A percentile compares a stretch with the other conserved stretches of the same genome.
Conservation (phyloP, 1,140 invertebrate species). For the Drosophila malerkotliana region DNA sequence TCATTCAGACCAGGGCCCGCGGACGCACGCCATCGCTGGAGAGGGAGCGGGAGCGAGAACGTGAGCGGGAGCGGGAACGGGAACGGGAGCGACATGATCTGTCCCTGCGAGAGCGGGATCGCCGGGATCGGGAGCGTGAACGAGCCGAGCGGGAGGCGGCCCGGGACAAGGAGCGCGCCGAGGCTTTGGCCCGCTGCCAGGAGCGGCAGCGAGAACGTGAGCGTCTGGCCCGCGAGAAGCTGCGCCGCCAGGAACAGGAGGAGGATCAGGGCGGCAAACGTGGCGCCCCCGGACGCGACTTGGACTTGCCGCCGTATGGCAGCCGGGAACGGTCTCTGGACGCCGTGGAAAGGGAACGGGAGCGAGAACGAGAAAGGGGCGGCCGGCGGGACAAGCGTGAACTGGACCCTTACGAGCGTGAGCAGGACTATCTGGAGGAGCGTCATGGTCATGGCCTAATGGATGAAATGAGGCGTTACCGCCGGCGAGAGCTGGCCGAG, state of each 20-base stretch:
- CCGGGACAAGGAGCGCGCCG: constrained; percentile 39
- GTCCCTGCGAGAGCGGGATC: constrained; percentile 80
- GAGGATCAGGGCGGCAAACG: constrained; percentile 63
- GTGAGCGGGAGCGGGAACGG: constrained; percentile 79
- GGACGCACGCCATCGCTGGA: constrained; percentile 75
- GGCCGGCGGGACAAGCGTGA: constrained; percentile 59
- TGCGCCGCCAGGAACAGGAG: constrained; percentile 83
- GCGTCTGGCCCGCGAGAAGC: constrained; percentile 84
- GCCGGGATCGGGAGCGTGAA: constrained; percentile 57
- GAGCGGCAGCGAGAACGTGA: constrained; percentile 87
- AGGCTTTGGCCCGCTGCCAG: constrained; percentile 85
- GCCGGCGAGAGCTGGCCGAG: constrained; percentile 68
- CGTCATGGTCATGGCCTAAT: constrained; percentile 64
- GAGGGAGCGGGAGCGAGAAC: constrained; percentile 64
- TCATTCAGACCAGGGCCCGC: constrained; percentile 73
- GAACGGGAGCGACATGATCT: constrained; percentile 84
- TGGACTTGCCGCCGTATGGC: constrained; percentile 68
- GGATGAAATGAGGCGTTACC: constrained; percentile 71
- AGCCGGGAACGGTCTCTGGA: constrained; percentile 78
- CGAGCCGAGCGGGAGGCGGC: constrained; percentile 84
- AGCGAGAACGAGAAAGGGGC: constrained; percentile 12
- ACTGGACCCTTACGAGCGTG: constrained; percentile 72
- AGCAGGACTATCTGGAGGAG: constrained; percentile 73
- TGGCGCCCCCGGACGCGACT: constrained; percentile 53
- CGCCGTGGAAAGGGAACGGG: constrained; percentile 48